Evolutionary conservation across 2,797 vertebrate genomes (phyloP), one percentile per base, ranked within the genome.

Genomic region (Cyprinella venusta): DNA sequence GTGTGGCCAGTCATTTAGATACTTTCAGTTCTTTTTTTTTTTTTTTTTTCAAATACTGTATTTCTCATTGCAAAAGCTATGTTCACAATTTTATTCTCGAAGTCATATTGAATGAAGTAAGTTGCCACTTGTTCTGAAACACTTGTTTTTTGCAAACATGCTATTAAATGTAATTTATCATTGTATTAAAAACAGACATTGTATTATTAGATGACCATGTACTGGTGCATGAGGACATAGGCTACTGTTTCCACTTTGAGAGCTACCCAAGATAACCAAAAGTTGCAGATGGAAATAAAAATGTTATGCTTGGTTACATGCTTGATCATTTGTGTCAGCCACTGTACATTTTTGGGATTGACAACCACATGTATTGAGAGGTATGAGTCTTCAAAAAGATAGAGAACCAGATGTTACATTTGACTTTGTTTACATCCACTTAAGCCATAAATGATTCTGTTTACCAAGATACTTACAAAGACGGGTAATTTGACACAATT

Each of bases 41-140:
- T 45, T 24, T 75, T 33, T 33, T 42, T 24, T 67, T 70, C 48
- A 8, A 42, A 45, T 45, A n/a, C 54, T 70, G 10, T 61, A 12
- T 64, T 71, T 59, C 54, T 72, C 79, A 72, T 72, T 81, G 67
- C 67, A 71, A 45, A n/a, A 80, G 52, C 50, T 69, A 30, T 36
- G 24, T 71, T 48, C 24, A 45, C 18, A n/a, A 63, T 72, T 72
- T 72, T 63, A 63, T 71, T 63, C 21, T 72, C 54, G 10, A 72
- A 63, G 19, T 72, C 54, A 81, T 71, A 63, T 38, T 72, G 54
- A 70, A 69, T 56, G 18, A 42, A 67, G 40, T 19, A 15, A 30
- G 16, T 40, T 76, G 54, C 21, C 54, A 76, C 54, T 8, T 59
- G n/a, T 40, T 59, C 56, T 42, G 54, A 63, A 76, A 76, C 16